phyloP scores from a whole-genome alignment of 1,140 invertebrate genomes.

The Drosophila parvula region DNA sequence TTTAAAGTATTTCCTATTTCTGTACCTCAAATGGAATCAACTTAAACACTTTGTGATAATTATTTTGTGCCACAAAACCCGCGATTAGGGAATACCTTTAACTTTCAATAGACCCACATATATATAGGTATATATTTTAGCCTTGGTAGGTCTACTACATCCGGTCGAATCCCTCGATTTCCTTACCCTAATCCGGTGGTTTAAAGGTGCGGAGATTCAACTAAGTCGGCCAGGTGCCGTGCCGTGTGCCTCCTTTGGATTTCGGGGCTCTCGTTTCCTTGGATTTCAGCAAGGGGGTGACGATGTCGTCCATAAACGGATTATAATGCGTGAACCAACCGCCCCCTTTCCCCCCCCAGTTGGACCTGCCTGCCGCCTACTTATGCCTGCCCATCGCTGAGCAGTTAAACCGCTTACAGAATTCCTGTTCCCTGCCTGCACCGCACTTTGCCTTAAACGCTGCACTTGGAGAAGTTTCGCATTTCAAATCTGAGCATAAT shows the following conservation, averaged over 20 bases:
- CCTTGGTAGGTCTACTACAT: neutral
- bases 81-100: too few species aligned
- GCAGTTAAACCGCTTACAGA: conserved; percentile 61
- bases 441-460: conserved; percentile 31
- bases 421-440: conserved; percentile 3
- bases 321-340: conserved; percentile 36
- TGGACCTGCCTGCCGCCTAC: conserved; percentile 15
- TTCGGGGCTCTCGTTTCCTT: neutral
- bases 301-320: conserved; percentile 38
- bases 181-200: neutral
- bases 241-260: conserved; percentile 1
- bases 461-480: conserved; percentile 7
- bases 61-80: too few species aligned
- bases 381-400: conserved; percentile 39
- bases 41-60: too few species aligned
- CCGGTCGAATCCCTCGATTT: neutral
- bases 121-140: neutral
- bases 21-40: too few species aligned
- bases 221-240: neutral
- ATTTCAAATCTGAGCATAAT: too few species aligned
- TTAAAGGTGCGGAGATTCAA: neutral
- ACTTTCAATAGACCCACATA: neutral
- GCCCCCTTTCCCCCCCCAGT: neutral
- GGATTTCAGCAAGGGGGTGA: conserved; percentile 3
- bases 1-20: too few species aligned